Percentiles rank a stretch among this genome's conserved stretches.
These are phyloP conservation scores for Eurytoma californica DNA, from an alignment of 2,888 invertebrate species.

Conservation along the genomic window DNA sequence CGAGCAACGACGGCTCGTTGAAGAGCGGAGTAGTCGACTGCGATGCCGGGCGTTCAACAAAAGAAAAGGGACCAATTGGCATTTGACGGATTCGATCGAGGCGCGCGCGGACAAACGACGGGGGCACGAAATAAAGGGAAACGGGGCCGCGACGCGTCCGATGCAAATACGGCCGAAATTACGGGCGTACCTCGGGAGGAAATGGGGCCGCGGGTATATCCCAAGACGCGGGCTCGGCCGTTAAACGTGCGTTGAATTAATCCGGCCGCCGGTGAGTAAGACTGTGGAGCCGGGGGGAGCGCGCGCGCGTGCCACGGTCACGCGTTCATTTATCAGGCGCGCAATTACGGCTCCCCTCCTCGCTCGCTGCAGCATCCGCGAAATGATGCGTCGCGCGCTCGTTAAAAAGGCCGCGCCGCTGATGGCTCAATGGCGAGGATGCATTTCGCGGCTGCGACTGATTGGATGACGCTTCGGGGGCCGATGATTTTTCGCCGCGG, in stretches of 20 bases:
- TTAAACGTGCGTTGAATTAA: conserved; percentile 46
- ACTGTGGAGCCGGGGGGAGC: not conserved
- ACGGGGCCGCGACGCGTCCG: not conserved
- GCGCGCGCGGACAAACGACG: not conserved
- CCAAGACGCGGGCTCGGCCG: not conserved
- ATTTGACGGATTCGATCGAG: conserved; percentile 22
- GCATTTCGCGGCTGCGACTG: no score
- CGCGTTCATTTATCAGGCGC: conserved; percentile 29
- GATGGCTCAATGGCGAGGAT: no score
- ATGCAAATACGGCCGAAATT: conserved; percentile 34
- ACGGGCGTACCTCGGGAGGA: not conserved
- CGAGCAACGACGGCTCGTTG: not conserved
- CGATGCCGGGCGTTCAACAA: no score
- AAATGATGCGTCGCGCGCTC: no score
- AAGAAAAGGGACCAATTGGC: conserved; percentile 9
- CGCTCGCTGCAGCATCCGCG: no score
- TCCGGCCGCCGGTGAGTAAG: conserved; percentile 17
- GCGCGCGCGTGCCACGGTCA: not conserved
- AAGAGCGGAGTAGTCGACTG: not conserved
- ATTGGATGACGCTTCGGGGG: no score
- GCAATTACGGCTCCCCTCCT: conserved; percentile 14
- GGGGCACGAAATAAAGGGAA: not conserved
- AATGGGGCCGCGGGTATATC: not conserved
- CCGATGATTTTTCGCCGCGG: no score
- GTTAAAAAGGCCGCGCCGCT: no score